Base-by-base conservation (phyloP, 2,797 vertebrate genomes). In the Sebastes iracundus region DNA sequence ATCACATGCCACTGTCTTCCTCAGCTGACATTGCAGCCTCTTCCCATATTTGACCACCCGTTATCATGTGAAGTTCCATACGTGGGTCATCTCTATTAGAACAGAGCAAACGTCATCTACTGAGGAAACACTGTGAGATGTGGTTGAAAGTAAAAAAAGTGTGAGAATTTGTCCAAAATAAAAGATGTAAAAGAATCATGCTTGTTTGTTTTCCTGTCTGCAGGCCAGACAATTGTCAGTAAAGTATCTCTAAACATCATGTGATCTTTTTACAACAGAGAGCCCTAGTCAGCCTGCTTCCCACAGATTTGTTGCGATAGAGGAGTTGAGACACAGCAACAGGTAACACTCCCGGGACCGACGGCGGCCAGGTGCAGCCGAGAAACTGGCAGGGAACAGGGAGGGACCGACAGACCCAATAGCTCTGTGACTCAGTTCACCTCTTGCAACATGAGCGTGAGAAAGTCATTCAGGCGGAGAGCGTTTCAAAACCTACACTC, bases 381-480 rank as follows among this genome's bases (percentile, higher is more conserved):
- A 96, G 95, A 96, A 97, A 78, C 77, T 82, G 49, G 4, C 74
- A 46, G 68, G 80, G 63, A 82, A 80, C 38, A 81, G 88, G 92
- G 88, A 81, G 91, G 88, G 92, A 82, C 83, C 59, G 67, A 65
- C 28, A 64, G 71, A 89, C 20, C 84, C 86, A 74, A 35, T 46
- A 91, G 95, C 95, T 94, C 93, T 75, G 92, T 94, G 95, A 94
- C 93, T 93, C 92, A 95, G 92, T 87, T 88, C 95, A 94, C 91
- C 87, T 96, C 80, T 85, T 96, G 96, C 96, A 97, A 97, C 91
- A 93, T 80, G 96, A 98, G 96, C 97, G 97, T 98, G 97, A 97
- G 97, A 98, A 97, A 98, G 95, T 96, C 95, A 94, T 89, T 97
- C 93, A 96, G 94, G 96, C 96, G 86, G 85, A 94, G 94, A 93